Base-by-base conservation (phyloP, 1,140 invertebrate species). In the Linepithema humile region DNA sequence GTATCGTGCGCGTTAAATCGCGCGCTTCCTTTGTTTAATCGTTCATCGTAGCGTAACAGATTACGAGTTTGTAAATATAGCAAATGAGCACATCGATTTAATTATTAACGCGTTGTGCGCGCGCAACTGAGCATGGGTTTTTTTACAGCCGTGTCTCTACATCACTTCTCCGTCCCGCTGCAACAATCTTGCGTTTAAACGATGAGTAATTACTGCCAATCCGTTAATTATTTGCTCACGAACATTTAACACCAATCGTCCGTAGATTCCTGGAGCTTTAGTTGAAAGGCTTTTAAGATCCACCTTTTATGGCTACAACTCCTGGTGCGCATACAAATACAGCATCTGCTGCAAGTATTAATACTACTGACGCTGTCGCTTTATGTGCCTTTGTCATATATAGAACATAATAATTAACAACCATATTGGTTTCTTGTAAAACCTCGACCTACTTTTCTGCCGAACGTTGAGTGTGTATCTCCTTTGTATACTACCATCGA, bases 31-130 rank as follows among this genome's bases (percentile, higher is more conserved):
- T 80, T 80, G 38, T 53, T 80, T 40, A 80, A 78, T 80, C 75
- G 64, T 40, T 80, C 50, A 69, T 80, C 50, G 48, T 48, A 80
- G 48, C 75, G 75, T 80, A 80, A 80, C 75, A 17, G 64, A 80
- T 80, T 80, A 80, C 32, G 64, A 70, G 64, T 70, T 80, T 70
- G 75, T 80, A 80, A 80, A 80, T 80, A 80, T 80, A 80, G 75
- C 55, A 80, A 80, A 80, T 80, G 64, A 70, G 75, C 64, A 69
- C 75, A 80, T 80, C 75, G 75, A 80, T 80, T 69, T 69, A 70
- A 80, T 80, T 80, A 80, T 80, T 80, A 80, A 80, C 75, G 64
- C 62, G 64, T 80, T 43, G 26, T 69, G 75, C 75, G 75, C 75
- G 75, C 75, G 75, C 75, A 70, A 32, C 75, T 55, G 50, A 70